A percentile compares a stretch with the other conserved stretches of the same genome.
These are phyloP conservation scores for Poecile montanus DNA, from an alignment of 2,797 vertebrate species.

Conservation along the genomic window DNA sequence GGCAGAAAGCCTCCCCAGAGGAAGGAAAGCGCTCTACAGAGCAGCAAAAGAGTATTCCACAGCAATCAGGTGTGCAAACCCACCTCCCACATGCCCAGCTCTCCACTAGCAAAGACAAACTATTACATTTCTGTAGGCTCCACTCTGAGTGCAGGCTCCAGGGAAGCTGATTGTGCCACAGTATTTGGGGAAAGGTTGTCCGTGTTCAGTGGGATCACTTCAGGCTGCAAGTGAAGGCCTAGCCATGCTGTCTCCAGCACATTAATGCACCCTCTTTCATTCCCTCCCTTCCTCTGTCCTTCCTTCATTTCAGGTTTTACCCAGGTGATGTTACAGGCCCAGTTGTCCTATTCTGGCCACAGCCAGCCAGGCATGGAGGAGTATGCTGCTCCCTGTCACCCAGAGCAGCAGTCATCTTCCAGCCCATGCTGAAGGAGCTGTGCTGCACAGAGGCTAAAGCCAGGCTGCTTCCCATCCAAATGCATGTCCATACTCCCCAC, in stretches of 20 bases:
- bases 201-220: neutral
- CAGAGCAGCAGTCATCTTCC: neutral
- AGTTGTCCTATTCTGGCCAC: neutral
- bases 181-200: neutral
- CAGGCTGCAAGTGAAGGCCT: neutral
- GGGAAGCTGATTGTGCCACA: neutral
- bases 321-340: neutral
- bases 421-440: neutral
- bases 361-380: neutral
- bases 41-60: too few relatives aligned
- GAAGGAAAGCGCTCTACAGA: neutral
- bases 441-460: neutral
- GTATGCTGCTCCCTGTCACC: neutral
- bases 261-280: neutral
- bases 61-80: neutral
- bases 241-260: neutral
- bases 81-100: neutral
- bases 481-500: rapidly evolving
- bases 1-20: neutral
- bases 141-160: neutral
- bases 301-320: neutral
- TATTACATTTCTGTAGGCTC: neutral
- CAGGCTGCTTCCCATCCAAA: neutral
- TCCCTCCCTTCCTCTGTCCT: neutral
- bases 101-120: neutral